Conservation (phyloP, 2,113 vertebrate genomes). For the Columbina picui region DNA sequence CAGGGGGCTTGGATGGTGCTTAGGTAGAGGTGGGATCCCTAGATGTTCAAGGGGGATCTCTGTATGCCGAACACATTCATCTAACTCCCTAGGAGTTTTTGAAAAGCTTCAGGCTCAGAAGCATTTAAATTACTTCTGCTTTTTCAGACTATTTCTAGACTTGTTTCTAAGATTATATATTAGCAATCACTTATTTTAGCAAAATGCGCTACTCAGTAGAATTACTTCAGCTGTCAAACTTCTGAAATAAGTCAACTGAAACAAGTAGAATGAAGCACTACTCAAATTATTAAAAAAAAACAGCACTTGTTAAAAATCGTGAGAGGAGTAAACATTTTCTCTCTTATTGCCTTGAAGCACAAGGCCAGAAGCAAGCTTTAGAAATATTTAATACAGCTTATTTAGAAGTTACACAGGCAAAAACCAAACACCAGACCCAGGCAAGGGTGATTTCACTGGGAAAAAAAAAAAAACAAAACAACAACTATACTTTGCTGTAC, state of each 20-base stretch:
- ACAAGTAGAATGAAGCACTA: background rate
- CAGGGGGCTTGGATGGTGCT: fast-evolving
- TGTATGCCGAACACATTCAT: background rate
- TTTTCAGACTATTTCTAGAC: background rate
- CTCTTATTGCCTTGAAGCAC: background rate
- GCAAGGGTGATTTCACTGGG: background rate
- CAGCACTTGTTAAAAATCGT: background rate
- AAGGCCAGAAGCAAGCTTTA: background rate
- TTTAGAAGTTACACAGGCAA: background rate
- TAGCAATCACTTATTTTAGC: background rate
- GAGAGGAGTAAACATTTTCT: background rate
- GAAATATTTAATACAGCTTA: background rate
- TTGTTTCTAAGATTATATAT: background rate
- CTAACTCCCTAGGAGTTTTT: background rate
- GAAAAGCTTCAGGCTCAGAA: background rate
- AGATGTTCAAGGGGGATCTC: fast-evolving
- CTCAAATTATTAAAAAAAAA: background rate
- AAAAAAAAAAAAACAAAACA: too few relatives aligned
- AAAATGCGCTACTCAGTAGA: background rate
- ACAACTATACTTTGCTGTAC: background rate
- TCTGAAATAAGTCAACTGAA: background rate
- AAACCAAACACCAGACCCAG: background rate
- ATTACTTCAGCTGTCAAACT: background rate
- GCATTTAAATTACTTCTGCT: background rate
- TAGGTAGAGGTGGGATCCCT: background rate